A percentile compares a stretch with the other conserved stretches of the same genome.
phyloP scores from a whole-genome alignment of 2,113 vertebrate genomes.

The Axis porcinus region DNA sequence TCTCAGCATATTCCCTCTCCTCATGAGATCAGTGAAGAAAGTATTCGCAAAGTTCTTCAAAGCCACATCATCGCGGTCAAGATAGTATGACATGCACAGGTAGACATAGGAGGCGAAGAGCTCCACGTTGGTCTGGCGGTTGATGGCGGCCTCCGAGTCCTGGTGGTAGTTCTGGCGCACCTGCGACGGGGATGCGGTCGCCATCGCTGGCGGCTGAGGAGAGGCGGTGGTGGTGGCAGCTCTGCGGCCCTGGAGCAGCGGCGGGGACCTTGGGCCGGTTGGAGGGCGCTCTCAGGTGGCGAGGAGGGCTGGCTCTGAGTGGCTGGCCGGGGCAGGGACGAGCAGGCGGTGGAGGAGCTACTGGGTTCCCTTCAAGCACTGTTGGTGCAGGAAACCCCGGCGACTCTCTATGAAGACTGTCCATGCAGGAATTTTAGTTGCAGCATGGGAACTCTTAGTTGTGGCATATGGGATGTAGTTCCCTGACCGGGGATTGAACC shows the following conservation, averaged over 20 bases:
- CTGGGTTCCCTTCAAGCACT: constrained; percentile 89
- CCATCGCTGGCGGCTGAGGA: constrained; percentile 73
- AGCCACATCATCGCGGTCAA: neutral
- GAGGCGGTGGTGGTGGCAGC: neutral
- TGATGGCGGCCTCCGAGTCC: constrained; percentile 90
- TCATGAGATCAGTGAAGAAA: neutral
- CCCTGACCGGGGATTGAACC: neutral
- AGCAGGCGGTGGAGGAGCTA: constrained; percentile 59
- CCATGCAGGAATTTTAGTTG: neutral
- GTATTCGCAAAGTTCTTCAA: neutral
- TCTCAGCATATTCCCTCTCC: neutral
- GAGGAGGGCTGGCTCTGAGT: neutral
- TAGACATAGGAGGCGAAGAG: neutral
- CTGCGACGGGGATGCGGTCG: constrained; percentile 79
- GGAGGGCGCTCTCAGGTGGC: neutral
- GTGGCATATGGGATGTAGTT: neutral
- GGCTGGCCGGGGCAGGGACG: neutral
- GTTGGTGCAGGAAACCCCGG: constrained; percentile 86
- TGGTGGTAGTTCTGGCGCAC: constrained; percentile 91
- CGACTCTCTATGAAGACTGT: constrained; percentile 59
- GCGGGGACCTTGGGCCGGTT: neutral
- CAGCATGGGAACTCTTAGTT: neutral
- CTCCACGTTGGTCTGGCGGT: constrained; percentile 83
- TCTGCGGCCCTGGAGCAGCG: neutral
- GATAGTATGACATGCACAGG: neutral